These are phyloP conservation scores for Drosophila ogumai DNA, from an alignment of 1,140 invertebrate species.

Conservation along the genomic window DNA sequence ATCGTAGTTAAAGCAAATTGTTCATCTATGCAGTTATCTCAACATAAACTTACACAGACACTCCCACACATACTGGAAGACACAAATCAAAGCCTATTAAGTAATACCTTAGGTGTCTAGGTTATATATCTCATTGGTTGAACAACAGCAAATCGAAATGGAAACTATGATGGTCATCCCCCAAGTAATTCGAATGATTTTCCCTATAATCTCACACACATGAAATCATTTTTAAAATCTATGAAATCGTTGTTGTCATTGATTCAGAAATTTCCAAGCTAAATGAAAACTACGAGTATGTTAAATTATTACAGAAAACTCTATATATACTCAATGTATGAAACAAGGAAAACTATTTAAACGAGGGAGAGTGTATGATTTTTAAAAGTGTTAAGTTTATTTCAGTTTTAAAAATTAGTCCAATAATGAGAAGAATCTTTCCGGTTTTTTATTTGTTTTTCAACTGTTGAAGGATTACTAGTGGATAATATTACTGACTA, in stretches of 20 bases:
- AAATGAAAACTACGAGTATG: conserved; percentile 60
- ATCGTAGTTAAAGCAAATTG: conserved; percentile 77
- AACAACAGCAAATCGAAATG: conserved; percentile 53
- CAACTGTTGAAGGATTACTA: conserved; percentile 65
- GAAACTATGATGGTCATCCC: conserved; percentile 19
- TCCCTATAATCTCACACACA: conserved; percentile 33
- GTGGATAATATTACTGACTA: conserved; percentile 60
- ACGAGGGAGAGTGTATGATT: conserved; percentile 43
- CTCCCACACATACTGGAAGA: conserved; percentile 19
- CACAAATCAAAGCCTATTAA: conserved; percentile 30
- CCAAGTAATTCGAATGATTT: conserved; percentile 20
- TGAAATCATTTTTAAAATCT: conserved; percentile 48
- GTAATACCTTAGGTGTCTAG: conserved; percentile 55
- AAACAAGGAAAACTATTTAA: conserved; percentile 39
- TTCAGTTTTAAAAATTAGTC: conserved; percentile 50
- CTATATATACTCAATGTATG: conserved; percentile 73
- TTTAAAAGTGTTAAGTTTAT: conserved; percentile 67
- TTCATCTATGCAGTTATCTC: conserved; percentile 54
- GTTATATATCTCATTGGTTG: conserved; percentile 65
- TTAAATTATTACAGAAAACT: conserved; percentile 52
- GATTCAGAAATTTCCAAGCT: conserved; percentile 44
- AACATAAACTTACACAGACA: conserved; percentile 13
- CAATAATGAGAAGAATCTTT: conserved; percentile 32
- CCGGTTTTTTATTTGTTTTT: conserved; percentile 35
- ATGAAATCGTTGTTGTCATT: conserved; percentile 67